A percentile compares a stretch with the other conserved stretches of the same genome.
phyloP scores from a whole-genome alignment of 2,888 invertebrate species.

The Eupithecia pulchellata region DNA sequence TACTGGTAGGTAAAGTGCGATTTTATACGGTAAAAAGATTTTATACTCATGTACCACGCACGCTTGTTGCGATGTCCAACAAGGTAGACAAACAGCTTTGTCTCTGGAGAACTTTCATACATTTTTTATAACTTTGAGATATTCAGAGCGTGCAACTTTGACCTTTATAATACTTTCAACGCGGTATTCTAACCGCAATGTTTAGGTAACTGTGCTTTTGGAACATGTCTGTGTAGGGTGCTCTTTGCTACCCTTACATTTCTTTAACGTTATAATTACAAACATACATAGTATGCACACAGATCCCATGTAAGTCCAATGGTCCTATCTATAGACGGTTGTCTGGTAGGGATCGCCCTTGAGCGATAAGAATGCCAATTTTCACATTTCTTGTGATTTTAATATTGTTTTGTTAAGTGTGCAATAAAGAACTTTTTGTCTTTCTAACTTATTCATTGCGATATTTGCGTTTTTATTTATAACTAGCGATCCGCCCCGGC shows the following conservation, averaged over 20 bases:
- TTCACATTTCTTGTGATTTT: too few relatives aligned
- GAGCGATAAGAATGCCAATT: too few relatives aligned
- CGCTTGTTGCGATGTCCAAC: slow-evolving; percentile 16
- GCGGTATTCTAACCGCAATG: slow-evolving; percentile 20
- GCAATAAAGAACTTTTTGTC: too few relatives aligned
- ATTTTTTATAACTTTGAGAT: slow-evolving; percentile 15
- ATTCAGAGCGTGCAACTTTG: slow-evolving; percentile 10
- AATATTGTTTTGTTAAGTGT: too few relatives aligned
- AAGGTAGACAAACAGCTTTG: slow-evolving; percentile 10
- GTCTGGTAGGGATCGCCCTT: too few relatives aligned
- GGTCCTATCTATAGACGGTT: too few relatives aligned
- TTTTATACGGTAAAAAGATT: slow-evolving; percentile 46
- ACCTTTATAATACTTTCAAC: slow-evolving; percentile 17
- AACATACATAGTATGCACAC: too few relatives aligned
- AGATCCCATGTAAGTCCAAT: too few relatives aligned
- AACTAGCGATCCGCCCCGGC: too few relatives aligned
- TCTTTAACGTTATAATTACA: not conserved
- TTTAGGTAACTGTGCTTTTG: slow-evolving; percentile 9
- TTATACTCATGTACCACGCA: not conserved
- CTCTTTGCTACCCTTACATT: not conserved
- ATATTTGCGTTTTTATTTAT: too few relatives aligned
- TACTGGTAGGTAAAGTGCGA: not conserved
- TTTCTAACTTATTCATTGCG: too few relatives aligned
- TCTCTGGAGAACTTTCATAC: slow-evolving; percentile 8
- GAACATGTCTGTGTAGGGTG: not conserved